phyloP scores from a whole-genome alignment of 2,888 invertebrate species.

The Pachycephus smyrnensis region DNA sequence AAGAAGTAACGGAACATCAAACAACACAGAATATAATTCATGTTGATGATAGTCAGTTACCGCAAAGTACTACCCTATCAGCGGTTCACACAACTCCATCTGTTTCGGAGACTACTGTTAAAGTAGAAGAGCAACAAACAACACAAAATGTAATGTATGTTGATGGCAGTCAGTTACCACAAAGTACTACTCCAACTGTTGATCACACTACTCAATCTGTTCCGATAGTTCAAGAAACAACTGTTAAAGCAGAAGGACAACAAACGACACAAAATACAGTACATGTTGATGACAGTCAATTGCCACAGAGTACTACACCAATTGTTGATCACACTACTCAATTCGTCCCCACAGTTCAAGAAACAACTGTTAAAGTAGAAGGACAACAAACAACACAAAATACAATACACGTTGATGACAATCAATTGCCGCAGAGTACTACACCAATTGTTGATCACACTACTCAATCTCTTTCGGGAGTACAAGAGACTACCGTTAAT shows the following conservation, averaged over 20 bases:
- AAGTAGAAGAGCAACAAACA: neutral
- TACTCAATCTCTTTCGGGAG: neutral
- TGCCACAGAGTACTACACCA: neutral
- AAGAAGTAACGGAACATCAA: neutral
- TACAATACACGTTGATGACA: neutral
- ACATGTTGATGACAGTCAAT: neutral
- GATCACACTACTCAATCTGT: too few species aligned
- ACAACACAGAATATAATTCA: constrained; percentile 4
- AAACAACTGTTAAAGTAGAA: neutral
- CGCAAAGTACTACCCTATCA: neutral
- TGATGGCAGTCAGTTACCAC: neutral
- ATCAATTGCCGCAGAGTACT: neutral
- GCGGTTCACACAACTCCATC: neutral
- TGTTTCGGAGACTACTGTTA: neutral
- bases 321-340: neutral
- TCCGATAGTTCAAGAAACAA: neutral
- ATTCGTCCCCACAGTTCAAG: neutral
- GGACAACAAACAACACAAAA: neutral
- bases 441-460: neutral
- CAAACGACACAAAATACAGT: neutral
- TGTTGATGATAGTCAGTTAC: neutral
- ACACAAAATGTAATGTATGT: neutral
- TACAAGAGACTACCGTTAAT: neutral
- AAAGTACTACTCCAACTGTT: neutral
- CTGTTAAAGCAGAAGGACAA: neutral